phyloP scores from a whole-genome alignment of 1,140 invertebrate genomes.

The Gonioctena quinquepunctata region DNA sequence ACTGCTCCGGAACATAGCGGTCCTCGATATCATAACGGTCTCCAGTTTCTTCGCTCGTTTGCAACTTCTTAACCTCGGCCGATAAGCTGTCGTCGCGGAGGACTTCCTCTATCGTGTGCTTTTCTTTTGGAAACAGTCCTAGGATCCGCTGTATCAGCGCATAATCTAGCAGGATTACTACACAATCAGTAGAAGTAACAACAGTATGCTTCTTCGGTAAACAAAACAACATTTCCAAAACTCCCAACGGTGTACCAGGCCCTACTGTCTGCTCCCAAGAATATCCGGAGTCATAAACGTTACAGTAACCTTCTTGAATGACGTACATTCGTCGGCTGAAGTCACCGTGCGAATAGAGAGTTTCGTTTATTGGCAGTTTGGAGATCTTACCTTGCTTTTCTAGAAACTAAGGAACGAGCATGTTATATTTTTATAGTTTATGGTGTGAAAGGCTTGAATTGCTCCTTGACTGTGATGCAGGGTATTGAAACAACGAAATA shows the following conservation, averaged over 20 bases:
- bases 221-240: constrained; percentile 14
- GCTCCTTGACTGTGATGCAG: too few species aligned
- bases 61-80: not conserved
- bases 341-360: constrained; percentile 56
- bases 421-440: too few species aligned
- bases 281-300: not conserved
- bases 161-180: constrained; percentile 8
- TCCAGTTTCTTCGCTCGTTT: not conserved
- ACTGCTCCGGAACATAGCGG: too few species aligned
- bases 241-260: constrained; percentile 12
- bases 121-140: constrained; percentile 13
- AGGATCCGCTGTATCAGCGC: not conserved
- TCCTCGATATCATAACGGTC: not conserved
- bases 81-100: not conserved
- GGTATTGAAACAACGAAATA: too few species aligned
- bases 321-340: constrained; percentile 56
- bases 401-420: constrained; percentile 15
- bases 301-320: constrained; percentile 56
- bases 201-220: constrained; percentile 15
- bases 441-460: too few species aligned
- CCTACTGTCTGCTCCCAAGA: not conserved
- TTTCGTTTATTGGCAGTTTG: constrained; percentile 57
- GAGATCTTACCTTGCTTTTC: constrained; percentile 53
- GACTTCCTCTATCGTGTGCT: not conserved
- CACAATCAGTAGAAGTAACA: constrained; percentile 9